Base-by-base conservation (phyloP, 1,140 invertebrate genomes). In the Caerostris extrusa region DNA sequence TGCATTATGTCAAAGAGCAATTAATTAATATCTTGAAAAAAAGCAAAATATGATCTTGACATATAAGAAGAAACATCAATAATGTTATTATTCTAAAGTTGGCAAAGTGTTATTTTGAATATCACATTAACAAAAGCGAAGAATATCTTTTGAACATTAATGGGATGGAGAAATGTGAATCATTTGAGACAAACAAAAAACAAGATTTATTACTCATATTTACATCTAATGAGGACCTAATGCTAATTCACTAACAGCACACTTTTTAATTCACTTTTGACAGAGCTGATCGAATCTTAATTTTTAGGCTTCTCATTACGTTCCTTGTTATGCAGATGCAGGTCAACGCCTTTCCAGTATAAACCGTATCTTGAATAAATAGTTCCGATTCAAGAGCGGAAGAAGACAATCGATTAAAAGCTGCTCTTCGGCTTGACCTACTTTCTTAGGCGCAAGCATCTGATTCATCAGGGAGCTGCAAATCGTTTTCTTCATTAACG, bases 321-420 rank as follows among this genome's bases (percentile, higher is more conserved):
- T 61, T 58, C 58, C 85, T 87, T 61, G 56, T 87, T 87, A 87
- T 87, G 85, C 19, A 87, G 19, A 87, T 87, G 19, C 85, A 34
- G n/a, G 85, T 87, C 58, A 87, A 87, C 85, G 85, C 85, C 85
- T 87, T 87, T 61, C 50, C 85, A 56, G 17, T 87, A 87, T 87
- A 50, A 87, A 60, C 85, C 58, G 57, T 34, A 61, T 50, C 34
- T 87, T 61, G 56, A 61, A 87, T 34, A 83, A 55, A 17, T 56
- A 71, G 69, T 71, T 56, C 56, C 55, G 53, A 83, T 83, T 19
- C 81, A 10, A 19, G 55, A 83, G 82, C 82, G 82, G 82, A 85
- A 85, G 82, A 58, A 85, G 82, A 85, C 82, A 85, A 85, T 85
- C 82, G 82, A 85, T 85, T 85, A 85, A 85, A 56, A 34, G 82